phyloP scores from a whole-genome alignment of 2,113 vertebrate genomes.

The Pachycephala philippinensis region DNA sequence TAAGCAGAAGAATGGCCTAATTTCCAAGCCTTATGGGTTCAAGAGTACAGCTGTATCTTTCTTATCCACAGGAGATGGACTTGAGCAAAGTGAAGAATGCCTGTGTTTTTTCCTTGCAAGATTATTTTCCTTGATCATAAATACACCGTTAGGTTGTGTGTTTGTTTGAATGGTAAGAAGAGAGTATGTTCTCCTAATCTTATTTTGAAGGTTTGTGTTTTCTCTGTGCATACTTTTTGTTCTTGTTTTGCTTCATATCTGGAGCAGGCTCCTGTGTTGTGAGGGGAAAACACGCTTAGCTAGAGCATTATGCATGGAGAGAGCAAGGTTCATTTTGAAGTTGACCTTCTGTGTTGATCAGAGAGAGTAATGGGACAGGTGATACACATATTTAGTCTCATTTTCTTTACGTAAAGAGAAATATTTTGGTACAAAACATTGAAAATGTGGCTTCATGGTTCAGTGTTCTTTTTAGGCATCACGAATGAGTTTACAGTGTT shows the following conservation, averaged over 20 bases:
- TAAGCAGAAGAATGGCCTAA: conserved; percentile 58
- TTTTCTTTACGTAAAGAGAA: not conserved
- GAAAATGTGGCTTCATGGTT: not conserved
- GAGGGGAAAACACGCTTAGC: not conserved
- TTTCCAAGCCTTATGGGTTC: conserved; percentile 50
- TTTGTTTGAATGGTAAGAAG: not conserved
- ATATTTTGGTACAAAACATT: not conserved
- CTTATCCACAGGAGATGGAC: conserved; percentile 7
- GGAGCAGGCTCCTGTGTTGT: not conserved
- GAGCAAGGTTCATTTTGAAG: not conserved
- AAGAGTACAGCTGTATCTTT: conserved; percentile 42
- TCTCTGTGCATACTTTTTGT: not conserved
- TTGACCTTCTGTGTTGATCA: not conserved
- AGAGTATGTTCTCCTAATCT: not conserved
- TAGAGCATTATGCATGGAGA: not conserved
- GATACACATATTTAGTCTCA: not conserved
- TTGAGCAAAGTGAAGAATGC: not conserved
- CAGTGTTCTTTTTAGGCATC: not conserved
- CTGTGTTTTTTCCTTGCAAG: not conserved
- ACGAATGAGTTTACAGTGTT: not conserved
- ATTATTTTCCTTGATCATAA: not conserved
- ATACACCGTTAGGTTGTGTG: not conserved
- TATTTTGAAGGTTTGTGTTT: not conserved
- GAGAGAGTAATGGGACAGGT: not conserved
- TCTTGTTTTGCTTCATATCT: not conserved